Evolutionary conservation across 2,113 vertebrate genomes (phyloP), one percentile per base, ranked within the genome.

Genomic region (Porphyrio hochstetteri): DNA sequence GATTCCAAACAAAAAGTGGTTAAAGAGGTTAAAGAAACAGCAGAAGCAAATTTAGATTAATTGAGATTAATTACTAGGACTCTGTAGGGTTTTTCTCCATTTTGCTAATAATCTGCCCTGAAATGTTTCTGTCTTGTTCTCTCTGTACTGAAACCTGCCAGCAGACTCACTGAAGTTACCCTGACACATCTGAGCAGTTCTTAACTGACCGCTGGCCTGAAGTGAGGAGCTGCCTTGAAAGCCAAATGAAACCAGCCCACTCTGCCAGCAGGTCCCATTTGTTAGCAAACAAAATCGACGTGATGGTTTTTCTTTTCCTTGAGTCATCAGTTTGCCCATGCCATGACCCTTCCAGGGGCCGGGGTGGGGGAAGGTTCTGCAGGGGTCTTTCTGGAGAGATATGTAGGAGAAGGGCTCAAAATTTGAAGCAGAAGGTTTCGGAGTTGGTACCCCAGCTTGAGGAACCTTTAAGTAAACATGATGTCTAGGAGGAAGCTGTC

Each of bases 241-340:
- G 74, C 63, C 96, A 94, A 93, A 42, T n/a, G 61, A 76, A 97
- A n/a, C 72, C 92, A 70, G 88, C 50, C 81, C 48, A 92, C 52
- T 92, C 90, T 93, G 55, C 94, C 88, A 94, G 86, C 14, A 7
- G 33, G 79, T 92, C 94, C 79, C 36, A 31, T 94, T 95, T 81
- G 67, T 85, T 64, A 90, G 84, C 69, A 91, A 91, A 86, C 16
- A 59, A 84, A 85, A 31, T 1, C 4, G 44, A 93, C 38, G 86
- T 87, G 84, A 82, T 88, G 56, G 3, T 55, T 44, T 20, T 40
- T 14, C 19, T 61, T 29, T 28, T 5, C 55, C 50, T 55, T 55
- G 35, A 55, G 11, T 67, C 79, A 93, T 11, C 48, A 48, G 64
- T 94, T 91, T 88, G 48, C 90, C 91, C 40, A 2, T 27, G 64